Percentiles rank a stretch among this genome's conserved stretches.
phyloP scores from a whole-genome alignment of 2,797 vertebrate genomes.

The Rhynchonycteris naso region DNA sequence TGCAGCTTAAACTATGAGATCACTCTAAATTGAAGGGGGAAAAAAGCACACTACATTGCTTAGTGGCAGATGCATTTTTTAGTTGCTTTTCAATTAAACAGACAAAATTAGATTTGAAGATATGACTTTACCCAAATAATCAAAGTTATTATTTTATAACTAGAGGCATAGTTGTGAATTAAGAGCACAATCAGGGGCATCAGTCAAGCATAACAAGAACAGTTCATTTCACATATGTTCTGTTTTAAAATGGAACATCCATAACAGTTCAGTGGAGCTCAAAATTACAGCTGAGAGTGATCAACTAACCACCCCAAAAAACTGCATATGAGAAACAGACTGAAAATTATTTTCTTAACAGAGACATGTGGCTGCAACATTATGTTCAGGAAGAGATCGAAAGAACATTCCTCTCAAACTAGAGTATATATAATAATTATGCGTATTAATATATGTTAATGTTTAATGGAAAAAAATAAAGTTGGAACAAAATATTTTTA shows the following conservation, averaged over 20 bases:
- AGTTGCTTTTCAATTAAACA: conserved; percentile 53
- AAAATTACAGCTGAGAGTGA: conserved; percentile 84
- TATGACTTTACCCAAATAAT: conserved; percentile 64
- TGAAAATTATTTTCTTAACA: conserved; percentile 85
- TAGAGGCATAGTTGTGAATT: conserved; percentile 55
- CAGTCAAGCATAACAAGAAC: conserved; percentile 59
- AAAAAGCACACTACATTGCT: fast-evolving
- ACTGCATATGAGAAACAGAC: conserved; percentile 80
- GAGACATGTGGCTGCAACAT: conserved; percentile 65
- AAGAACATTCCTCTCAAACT: not conserved
- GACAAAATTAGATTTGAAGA: not conserved
- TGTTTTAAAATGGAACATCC: conserved; percentile 80
- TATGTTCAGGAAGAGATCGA: conserved; percentile 28
- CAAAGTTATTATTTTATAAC: conserved; percentile 46
- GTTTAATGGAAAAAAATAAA: not conserved
- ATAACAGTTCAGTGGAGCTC: conserved; percentile 84
- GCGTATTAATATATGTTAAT: not conserved
- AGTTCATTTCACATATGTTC: conserved; percentile 75
- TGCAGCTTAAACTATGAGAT: not conserved
- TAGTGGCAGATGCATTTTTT: conserved; percentile 36
- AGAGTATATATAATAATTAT: not conserved
- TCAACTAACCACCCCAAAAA: conserved; percentile 76
- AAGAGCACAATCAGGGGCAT: conserved; percentile 66
- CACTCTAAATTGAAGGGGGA: not conserved
- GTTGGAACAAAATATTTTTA: not conserved